A percentile compares a stretch with the other conserved stretches of the same genome.
phyloP scores from a whole-genome alignment of 2,888 invertebrate genomes.

The Endomychus coccineus region DNA sequence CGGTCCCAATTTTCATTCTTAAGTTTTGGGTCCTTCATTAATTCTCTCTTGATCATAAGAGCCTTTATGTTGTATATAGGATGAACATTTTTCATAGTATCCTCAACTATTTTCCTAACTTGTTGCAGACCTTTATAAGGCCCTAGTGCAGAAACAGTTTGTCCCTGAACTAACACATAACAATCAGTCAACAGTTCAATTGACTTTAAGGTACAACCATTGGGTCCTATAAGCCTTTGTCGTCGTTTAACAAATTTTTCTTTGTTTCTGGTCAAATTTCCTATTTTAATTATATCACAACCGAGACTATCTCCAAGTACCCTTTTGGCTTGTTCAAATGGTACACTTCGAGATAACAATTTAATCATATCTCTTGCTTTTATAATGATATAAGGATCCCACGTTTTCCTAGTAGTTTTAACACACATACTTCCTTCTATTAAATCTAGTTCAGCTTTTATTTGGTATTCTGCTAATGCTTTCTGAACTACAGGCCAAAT shows the following conservation, averaged over 20 bases:
- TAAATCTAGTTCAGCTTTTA: conserved; percentile 84
- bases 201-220: conserved; percentile 96
- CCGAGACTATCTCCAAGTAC: conserved; percentile 84
- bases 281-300: conserved; percentile 95
- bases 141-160: conserved; percentile 94
- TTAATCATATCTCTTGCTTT: conserved; percentile 96
- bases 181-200: conserved; percentile 94
- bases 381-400: conserved; percentile 96
- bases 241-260: conserved; percentile 93
- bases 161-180: conserved; percentile 94
- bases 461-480: conserved; percentile 65
- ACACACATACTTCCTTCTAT: conserved; percentile 94
- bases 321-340: conserved; percentile 87
- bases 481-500: conserved; percentile 94
- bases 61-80: conserved; percentile 97
- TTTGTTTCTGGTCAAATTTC: conserved; percentile 78
- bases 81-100: conserved; percentile 98
- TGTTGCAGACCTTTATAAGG: conserved; percentile 86
- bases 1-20: conserved; percentile 94
- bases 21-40: conserved; percentile 86
- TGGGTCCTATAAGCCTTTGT: conserved; percentile 91
- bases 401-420: conserved; percentile 90
- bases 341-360: conserved; percentile 89
- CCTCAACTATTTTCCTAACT: conserved; percentile 83
- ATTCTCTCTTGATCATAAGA: conserved; percentile 93